Percentiles rank a stretch among this genome's conserved stretches.
Evolutionary conservation across 2,797 vertebrate species (phyloP).

Genomic region (Anabacerthia variegaticeps): DNA sequence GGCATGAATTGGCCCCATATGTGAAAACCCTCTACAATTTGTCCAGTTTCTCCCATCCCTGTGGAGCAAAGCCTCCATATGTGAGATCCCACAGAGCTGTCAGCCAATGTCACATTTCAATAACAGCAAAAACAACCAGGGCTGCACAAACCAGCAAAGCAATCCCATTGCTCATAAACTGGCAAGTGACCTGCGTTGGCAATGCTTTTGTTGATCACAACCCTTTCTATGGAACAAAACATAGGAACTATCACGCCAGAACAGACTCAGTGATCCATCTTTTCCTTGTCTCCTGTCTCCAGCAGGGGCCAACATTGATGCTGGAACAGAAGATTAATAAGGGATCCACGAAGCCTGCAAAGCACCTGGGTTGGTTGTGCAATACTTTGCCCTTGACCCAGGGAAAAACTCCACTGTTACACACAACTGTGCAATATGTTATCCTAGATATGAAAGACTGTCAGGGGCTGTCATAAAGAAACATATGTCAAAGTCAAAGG

Average conservation of each 20-base stretch:
- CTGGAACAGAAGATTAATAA: not conserved
- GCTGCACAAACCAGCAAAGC: slow-evolving; percentile 30
- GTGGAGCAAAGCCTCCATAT: slow-evolving; percentile 55
- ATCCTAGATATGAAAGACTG: not conserved
- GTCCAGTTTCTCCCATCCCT: slow-evolving; percentile 64
- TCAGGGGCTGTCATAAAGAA: not conserved
- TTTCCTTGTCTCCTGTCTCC: slow-evolving; percentile 5
- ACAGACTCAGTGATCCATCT: slow-evolving; percentile 27
- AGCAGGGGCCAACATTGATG: not conserved
- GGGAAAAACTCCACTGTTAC: not conserved
- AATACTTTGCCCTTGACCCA: not conserved
- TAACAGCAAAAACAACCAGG: slow-evolving; percentile 29
- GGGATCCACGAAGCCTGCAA: not conserved
- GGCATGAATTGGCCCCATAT: slow-evolving; percentile 65
- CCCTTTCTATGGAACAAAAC: slow-evolving; percentile 30
- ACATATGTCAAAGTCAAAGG: not conserved
- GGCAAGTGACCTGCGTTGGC: slow-evolving; percentile 41
- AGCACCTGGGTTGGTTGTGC: slow-evolving; percentile 8
- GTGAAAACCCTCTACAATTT: slow-evolving; percentile 56
- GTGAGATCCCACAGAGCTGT: slow-evolving; percentile 67
- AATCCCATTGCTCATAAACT: slow-evolving; percentile 51
- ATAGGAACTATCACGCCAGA: not conserved
- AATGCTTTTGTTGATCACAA: slow-evolving; percentile 35
- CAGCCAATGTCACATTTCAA: slow-evolving; percentile 63
- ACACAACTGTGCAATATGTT: not conserved